These are phyloP conservation scores for Microtus oregoni DNA, from an alignment of 2,113 vertebrate genomes.

Conservation along the genomic window DNA sequence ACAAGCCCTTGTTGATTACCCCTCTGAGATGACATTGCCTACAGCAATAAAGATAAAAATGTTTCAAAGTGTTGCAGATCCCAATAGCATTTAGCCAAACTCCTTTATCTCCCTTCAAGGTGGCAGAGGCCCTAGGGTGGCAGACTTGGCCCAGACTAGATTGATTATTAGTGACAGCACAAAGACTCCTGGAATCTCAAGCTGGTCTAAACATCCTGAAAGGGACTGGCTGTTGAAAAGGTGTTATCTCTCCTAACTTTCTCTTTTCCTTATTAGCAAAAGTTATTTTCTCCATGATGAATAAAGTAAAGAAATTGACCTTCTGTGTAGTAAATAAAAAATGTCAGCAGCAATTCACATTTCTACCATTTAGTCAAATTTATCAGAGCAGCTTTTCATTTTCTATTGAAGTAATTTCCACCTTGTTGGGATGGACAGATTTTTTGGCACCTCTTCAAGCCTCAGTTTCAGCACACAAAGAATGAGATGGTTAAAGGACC, in stretches of 20 bases:
- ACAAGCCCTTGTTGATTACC: not conserved
- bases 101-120: conserved; percentile 20
- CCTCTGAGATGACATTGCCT: not conserved
- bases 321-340: not conserved
- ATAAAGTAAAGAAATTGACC: conserved; percentile 32
- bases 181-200: conserved; percentile 35
- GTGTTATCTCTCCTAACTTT: conserved; percentile 43
- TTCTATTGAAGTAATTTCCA: conserved; percentile 43
- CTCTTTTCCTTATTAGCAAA: conserved; percentile 56
- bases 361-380: not conserved
- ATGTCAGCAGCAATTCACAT: not conserved
- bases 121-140: not conserved
- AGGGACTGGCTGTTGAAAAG: conserved; percentile 26
- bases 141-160: not conserved
- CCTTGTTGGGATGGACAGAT: not conserved
- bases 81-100: not conserved
- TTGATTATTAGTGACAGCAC: conserved; percentile 11
- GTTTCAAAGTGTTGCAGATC: not conserved
- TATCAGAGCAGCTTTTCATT: conserved; percentile 34
- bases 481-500: conserved; percentile 52
- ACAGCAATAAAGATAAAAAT: not conserved
- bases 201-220: not conserved
- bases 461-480: conserved; percentile 48
- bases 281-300: not conserved
- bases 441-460: conserved; percentile 31